These are phyloP conservation scores for Ormyrus labotus DNA, from an alignment of 2,888 invertebrate genomes.

Conservation along the genomic window DNA sequence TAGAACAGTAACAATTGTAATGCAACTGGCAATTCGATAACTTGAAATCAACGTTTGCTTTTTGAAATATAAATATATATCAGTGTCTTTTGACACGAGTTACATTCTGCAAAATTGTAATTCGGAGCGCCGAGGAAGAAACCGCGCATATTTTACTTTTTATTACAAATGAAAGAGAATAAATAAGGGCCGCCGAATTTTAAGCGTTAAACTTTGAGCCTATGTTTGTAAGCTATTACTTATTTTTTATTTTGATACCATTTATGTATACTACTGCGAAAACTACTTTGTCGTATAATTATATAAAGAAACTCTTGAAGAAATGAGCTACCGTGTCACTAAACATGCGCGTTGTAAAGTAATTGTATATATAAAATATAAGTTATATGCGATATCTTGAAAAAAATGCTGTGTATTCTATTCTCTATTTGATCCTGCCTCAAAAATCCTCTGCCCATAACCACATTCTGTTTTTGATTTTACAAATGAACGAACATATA, in stretches of 20 bases:
- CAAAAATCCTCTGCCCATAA: no score
- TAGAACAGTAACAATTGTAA: not conserved
- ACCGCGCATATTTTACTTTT: no score
- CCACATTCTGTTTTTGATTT: no score
- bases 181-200: not conserved
- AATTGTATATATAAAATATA: slow-evolving; percentile 74
- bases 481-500: no score
- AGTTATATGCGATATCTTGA: slow-evolving; percentile 64
- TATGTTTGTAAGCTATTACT: slow-evolving; percentile 28
- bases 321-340: slow-evolving; percentile 53
- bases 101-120: no score
- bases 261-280: slow-evolving; percentile 29
- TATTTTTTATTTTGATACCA: slow-evolving; percentile 51
- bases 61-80: no score
- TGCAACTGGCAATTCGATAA: no score
- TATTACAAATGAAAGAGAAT: no score
- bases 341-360: slow-evolving; percentile 73
- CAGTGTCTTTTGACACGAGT: no score
- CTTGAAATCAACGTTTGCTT: no score
- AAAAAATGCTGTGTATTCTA: slow-evolving; percentile 2
- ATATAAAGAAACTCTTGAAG: slow-evolving; percentile 31
- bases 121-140: no score
- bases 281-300: slow-evolving; percentile 33
- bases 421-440: not conserved
- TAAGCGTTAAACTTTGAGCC: slow-evolving; percentile 7